A percentile compares a stretch with the other conserved stretches of the same genome.
phyloP scores from a whole-genome alignment of 2,797 vertebrate species.

The Pelobates cultripes region DNA sequence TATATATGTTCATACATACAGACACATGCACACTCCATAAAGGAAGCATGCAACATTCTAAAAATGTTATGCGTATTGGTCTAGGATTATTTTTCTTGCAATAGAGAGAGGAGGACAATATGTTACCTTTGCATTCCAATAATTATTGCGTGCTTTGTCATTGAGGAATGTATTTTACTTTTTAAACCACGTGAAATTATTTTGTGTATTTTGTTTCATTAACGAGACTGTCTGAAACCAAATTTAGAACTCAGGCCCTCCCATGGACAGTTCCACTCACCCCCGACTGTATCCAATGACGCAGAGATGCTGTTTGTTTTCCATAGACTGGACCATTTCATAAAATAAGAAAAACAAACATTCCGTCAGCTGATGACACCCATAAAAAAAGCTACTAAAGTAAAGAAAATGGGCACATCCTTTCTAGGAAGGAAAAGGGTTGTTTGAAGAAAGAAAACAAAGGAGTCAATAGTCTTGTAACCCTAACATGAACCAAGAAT shows the following conservation, averaged over 20 bases:
- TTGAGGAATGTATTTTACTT: neutral
- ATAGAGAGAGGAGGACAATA: conserved; percentile 4
- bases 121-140: neutral
- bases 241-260: conserved; percentile 7
- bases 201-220: conserved; percentile 34
- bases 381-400: conserved; percentile 64
- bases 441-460: conserved; percentile 82
- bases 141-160: neutral
- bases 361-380: conserved; percentile 64
- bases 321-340: conserved; percentile 77
- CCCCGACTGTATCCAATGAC: conserved; percentile 67
- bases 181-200: conserved; percentile 11
- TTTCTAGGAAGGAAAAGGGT: conserved; percentile 89
- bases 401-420: conserved; percentile 79
- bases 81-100: neutral
- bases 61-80: too few species aligned
- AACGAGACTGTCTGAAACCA: conserved; percentile 22
- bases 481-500: conserved; percentile 86
- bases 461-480: conserved; percentile 80
- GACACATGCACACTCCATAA: too few species aligned
- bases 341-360: conserved; percentile 90
- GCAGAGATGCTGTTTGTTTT: conserved; percentile 74
- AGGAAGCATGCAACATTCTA: too few species aligned
- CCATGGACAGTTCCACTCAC: conserved; percentile 14
- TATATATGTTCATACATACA: too few species aligned